phyloP scores from a whole-genome alignment of 2,113 vertebrate genomes.

The Platysteira castanea region DNA sequence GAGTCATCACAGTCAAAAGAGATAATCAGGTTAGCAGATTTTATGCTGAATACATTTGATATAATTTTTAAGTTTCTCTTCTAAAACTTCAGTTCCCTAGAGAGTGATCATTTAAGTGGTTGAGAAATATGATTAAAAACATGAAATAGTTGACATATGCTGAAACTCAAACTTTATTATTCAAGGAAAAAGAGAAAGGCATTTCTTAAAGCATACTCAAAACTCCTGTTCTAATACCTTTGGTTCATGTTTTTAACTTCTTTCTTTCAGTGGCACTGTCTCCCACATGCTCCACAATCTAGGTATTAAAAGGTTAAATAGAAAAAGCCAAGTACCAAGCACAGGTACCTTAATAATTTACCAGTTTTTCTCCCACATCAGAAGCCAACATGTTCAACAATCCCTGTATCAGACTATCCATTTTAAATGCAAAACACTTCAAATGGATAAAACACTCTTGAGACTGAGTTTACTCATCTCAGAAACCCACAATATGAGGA shows the following conservation, averaged over 20 bases:
- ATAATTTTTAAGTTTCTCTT: constrained; percentile 40
- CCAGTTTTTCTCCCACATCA: neutral
- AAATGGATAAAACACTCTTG: neutral
- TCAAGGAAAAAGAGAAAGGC: neutral
- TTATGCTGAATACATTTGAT: constrained; percentile 36
- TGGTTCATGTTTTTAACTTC: neutral
- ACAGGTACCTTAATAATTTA: neutral
- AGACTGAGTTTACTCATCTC: neutral
- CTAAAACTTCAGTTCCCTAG: constrained; percentile 21
- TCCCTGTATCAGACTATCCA: neutral
- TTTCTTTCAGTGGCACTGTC: neutral
- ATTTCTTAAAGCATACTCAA: neutral
- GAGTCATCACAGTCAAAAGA: constrained; percentile 29
- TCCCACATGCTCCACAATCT: neutral
- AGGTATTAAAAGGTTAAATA: neutral
- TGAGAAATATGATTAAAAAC: constrained; percentile 1
- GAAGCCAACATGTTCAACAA: neutral
- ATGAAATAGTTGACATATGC: neutral
- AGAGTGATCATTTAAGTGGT: neutral
- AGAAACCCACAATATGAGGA: neutral
- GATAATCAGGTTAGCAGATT: constrained; percentile 45
- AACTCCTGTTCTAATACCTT: neutral
- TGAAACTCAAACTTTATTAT: neutral
- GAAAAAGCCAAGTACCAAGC: neutral
- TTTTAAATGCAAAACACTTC: neutral